Evolutionary conservation across 2,888 invertebrate species (phyloP), one percentile per base, ranked within the genome.

Genomic region (Melanophora roralis): DNA sequence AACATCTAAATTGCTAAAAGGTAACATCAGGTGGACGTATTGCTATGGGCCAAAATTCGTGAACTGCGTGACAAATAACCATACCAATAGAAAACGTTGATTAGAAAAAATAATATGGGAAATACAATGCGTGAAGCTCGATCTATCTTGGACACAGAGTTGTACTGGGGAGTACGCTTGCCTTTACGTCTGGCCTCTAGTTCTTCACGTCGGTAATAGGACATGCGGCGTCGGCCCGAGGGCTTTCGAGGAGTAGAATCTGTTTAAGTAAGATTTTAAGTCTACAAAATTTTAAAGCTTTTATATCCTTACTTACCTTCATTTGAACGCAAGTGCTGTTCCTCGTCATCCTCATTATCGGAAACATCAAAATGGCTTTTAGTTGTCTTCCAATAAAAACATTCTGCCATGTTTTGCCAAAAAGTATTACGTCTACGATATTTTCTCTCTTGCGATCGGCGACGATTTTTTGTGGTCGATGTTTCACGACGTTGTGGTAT

Each of bases 131-230:
- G 90, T 8, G 95, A 94, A 16, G 93, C 93, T 19, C 93, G 91
- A 89, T 96, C 96, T 82, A 96, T 95, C 89, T 94, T 94, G 75
- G 95, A 95, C 2, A 95, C 95, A 27, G 95, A 95, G 89, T 95
- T 95, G 85, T 94, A 94, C 82, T 94, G 90, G 0, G 93, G 94
- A 1, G 92, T 91, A 8, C 88, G 85, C 81, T 89, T 89, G 69
- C 89, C 88, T 72, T 87, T 88, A 76, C 87, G 85, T 3, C 88
- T 85, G 47, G 87, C 89, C 77, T 89, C 89, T 47, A 88, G 73
- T 68, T 89, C 89, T 62, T 86, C 88, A 27, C 88, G 86, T 0
- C 88, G 85, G 67, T 86, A 89, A 64, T 84, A 88, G 16, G 89
- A 89, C 85, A 89, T 87, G 7, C 89, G 85, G 0, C 88, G 84